Conservation (phyloP, 2,888 invertebrate genomes). For the Cephus nigrinus region DNA sequence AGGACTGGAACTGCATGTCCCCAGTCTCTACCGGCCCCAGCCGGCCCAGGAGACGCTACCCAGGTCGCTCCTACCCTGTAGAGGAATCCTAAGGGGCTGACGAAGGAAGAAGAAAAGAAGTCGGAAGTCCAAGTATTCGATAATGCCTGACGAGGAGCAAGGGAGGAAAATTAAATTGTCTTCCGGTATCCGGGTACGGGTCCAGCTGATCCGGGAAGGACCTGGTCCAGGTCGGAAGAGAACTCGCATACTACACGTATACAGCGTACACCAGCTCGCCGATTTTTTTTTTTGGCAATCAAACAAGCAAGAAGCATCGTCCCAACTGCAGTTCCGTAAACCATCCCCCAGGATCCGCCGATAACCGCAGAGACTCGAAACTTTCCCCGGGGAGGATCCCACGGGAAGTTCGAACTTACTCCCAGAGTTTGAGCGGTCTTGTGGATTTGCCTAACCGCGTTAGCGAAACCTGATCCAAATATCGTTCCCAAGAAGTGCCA, state of each 20-base stretch:
- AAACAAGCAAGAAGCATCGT: constrained; percentile 29
- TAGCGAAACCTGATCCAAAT: constrained; percentile 50
- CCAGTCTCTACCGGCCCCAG: not conserved
- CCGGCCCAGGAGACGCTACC: too few species aligned
- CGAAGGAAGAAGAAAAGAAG: not conserved
- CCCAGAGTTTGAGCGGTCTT: constrained; percentile 38
- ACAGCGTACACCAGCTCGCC: too few species aligned
- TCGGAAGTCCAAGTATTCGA: not conserved
- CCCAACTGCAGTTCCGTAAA: constrained; percentile 11
- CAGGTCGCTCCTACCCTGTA: not conserved
- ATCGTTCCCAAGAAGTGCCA: constrained; percentile 23
- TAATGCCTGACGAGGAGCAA: not conserved
- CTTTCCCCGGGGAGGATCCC: constrained; percentile 30
- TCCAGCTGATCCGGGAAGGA: too few species aligned
- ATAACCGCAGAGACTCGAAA: constrained; percentile 14
- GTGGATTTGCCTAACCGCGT: constrained; percentile 52
- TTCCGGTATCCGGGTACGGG: not conserved
- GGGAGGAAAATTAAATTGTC: constrained; percentile 32
- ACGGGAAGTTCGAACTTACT: constrained; percentile 23
- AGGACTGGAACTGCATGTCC: not conserved
- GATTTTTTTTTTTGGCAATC: constrained; percentile 37
- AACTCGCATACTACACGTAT: too few species aligned
- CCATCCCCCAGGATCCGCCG: not conserved
- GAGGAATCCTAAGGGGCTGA: not conserved
- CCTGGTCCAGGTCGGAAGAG: too few species aligned